Conservation (phyloP, 2,797 vertebrate genomes). For the Poecile montanus region DNA sequence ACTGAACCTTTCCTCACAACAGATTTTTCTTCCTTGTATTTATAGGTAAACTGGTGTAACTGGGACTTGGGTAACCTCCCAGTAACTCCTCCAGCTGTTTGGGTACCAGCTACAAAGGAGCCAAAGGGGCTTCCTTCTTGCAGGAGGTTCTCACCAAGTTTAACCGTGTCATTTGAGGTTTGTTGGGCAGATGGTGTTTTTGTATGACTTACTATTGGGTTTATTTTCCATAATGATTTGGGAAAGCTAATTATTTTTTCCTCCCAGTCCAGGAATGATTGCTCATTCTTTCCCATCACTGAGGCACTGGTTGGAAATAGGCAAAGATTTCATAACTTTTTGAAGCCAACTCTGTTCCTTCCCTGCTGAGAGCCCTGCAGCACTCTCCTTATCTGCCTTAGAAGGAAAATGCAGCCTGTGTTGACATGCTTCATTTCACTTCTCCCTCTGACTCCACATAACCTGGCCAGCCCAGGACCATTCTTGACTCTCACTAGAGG, state of each 20-base stretch:
- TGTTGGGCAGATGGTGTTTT: neutral
- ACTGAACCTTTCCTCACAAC: neutral
- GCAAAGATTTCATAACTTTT: constrained; percentile 13
- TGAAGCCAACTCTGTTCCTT: neutral
- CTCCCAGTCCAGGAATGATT: constrained; percentile 18
- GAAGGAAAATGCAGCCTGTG: neutral
- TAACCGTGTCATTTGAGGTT: neutral
- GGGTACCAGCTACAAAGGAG: neutral
- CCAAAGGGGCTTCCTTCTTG: neutral
- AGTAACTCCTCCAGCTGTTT: neutral
- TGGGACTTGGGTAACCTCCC: rapidly evolving
- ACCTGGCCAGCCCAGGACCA: neutral
- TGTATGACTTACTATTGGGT: neutral
- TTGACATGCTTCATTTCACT: neutral
- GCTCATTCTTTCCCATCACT: constrained; percentile 38
- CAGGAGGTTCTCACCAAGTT: neutral
- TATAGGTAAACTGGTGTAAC: neutral
- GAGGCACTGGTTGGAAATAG: neutral
- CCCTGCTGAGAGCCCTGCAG: neutral
- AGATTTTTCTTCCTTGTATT: neutral
- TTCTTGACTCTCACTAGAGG: neutral
- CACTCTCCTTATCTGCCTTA: neutral
- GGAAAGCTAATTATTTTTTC: constrained; percentile 4
- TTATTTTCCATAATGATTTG: constrained; percentile 14
- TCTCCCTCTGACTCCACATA: neutral